A percentile compares a stretch with the other conserved stretches of the same genome.
phyloP scores from a whole-genome alignment of 2,888 invertebrate species.

The Campoplex capitator region DNA sequence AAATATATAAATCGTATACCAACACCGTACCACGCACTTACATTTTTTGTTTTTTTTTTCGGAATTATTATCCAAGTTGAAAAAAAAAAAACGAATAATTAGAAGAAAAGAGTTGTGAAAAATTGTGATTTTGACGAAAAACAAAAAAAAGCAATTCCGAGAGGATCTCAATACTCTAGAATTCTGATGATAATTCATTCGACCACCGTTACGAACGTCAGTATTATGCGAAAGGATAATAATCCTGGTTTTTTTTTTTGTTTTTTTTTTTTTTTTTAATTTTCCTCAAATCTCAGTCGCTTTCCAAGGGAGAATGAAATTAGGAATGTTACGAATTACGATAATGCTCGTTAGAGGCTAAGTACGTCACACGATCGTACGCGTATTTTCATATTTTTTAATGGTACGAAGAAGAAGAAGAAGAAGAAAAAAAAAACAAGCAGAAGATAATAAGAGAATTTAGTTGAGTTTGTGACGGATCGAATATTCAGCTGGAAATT shows the following conservation, averaged over 20 bases:
- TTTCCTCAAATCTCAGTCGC: conserved; percentile 31
- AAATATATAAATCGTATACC: not conserved
- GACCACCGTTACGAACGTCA: conserved; percentile 34
- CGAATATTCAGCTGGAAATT: conserved; percentile 6
- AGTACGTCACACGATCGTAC: conserved; percentile 58
- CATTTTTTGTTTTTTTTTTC: conserved; percentile 14
- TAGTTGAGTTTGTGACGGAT: not conserved
- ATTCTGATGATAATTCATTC: not conserved
- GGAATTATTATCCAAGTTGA: conserved; percentile 1
- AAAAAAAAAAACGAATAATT: not conserved
- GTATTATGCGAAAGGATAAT: conserved; percentile 48
- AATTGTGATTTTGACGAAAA: not conserved
- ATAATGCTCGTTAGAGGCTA: conserved; percentile 33
- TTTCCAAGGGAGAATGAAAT: conserved; percentile 40
- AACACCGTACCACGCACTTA: conserved; percentile 34
- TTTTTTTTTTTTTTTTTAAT: not conserved
- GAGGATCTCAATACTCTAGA: not conserved
- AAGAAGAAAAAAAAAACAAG: not conserved
- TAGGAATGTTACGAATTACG: conserved; percentile 42
- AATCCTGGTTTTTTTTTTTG: conserved; percentile 9
- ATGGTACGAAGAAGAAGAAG: conserved; percentile 30
- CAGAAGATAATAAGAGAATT: conserved; percentile 13
- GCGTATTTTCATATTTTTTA: conserved; percentile 67
- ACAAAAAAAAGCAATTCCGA: not conserved
- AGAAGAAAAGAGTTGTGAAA: not conserved